Base-by-base conservation (phyloP, 2,113 vertebrate genomes). In the Oceanites oceanicus region DNA sequence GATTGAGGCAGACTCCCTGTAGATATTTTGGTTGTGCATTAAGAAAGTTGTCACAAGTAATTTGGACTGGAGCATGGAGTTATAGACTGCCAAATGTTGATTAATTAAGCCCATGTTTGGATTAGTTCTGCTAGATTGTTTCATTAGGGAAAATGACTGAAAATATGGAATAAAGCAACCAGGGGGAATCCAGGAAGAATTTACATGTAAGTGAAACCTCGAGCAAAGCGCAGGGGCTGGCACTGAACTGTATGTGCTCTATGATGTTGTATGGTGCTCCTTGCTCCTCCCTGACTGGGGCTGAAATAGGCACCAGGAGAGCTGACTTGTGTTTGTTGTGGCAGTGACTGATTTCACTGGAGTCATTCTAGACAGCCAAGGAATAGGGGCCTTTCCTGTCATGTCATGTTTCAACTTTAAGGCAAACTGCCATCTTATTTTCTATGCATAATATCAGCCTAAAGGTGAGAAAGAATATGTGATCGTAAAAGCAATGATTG, bases 71-170 rank as follows among this genome's bases (percentile, higher is more conserved):
- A 97, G 79, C 12, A 1, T 96, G 86, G 91, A 95, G 95, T 96
- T 98, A 98, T 73, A 98, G 96, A 97, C 98, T 98, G 98, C 96
- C 98, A 98, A 98, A 95, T 97, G 97, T 97, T 98, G 98, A 99
- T 98, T 98, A 99, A 98, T 98, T 99, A 98, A 98, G 96, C 88
- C 80, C n/a, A 95, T 98, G 98, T 98, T 98, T 97, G 97, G 98
- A 98, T 98, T 98, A 98, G 98, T 98, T 99, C 98, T 98, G 98
- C 98, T 97, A 97, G 97, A 98, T 98, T 95, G 94, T 98, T 98
- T 98, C 98, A 98, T 98, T 98, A 98, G 95, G 86, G 91, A 95
- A 98, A 97, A 98, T 96, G 85, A 96, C 96, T 97, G 95, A 98
- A 98, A 98, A 97, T 95, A 89, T 86, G 71, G 94, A 97, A 95